phyloP scores from a whole-genome alignment of 2,888 invertebrate genomes.

The Agriopis marginaria region DNA sequence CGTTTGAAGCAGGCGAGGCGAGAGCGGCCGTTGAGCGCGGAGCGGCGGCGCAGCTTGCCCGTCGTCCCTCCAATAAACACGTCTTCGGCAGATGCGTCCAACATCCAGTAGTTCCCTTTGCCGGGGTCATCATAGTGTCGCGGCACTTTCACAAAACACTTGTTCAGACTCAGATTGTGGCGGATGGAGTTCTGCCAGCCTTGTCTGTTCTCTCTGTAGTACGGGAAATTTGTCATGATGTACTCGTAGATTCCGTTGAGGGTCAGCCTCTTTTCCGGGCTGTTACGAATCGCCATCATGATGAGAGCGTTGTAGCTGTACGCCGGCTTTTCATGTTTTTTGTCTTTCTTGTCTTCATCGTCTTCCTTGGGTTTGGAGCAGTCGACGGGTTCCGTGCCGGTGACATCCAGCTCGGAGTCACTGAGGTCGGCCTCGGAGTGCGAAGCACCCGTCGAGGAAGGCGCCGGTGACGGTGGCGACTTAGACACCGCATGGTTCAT shows the following conservation, averaged over 20 bases:
- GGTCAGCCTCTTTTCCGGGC: constrained; percentile 96
- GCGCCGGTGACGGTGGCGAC: constrained; percentile 76
- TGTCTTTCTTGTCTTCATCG: constrained; percentile 75
- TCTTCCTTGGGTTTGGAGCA: constrained; percentile 86
- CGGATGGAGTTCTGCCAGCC: constrained; percentile 99
- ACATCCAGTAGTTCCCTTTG: constrained; percentile 99
- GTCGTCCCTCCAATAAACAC: constrained; percentile 99
- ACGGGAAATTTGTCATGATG: constrained; percentile 99
- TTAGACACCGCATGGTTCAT: constrained; percentile 84
- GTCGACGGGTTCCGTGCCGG: constrained; percentile 91
- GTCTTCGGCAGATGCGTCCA: constrained; percentile 99
- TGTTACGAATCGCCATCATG: constrained; percentile 99
- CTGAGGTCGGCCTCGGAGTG: constrained; percentile 79
- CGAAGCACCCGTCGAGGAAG: constrained; percentile 73
- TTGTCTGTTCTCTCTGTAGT: constrained; percentile 98
- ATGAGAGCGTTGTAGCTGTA: constrained; percentile 99
- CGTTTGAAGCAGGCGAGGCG: constrained; percentile 96
- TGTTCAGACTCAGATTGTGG: constrained; percentile 98
- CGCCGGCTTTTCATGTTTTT: constrained; percentile 96
- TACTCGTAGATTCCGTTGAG: constrained; percentile 99
- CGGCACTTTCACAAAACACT: constrained; percentile 99
- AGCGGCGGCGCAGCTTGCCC: constrained; percentile 95
- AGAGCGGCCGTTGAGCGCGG: constrained; percentile 95
- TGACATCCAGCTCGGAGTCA: constrained; percentile 92
- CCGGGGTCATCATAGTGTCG: constrained; percentile 99